Conservation (phyloP, 2,797 vertebrate genomes). For the Lateolabrax maculatus region DNA sequence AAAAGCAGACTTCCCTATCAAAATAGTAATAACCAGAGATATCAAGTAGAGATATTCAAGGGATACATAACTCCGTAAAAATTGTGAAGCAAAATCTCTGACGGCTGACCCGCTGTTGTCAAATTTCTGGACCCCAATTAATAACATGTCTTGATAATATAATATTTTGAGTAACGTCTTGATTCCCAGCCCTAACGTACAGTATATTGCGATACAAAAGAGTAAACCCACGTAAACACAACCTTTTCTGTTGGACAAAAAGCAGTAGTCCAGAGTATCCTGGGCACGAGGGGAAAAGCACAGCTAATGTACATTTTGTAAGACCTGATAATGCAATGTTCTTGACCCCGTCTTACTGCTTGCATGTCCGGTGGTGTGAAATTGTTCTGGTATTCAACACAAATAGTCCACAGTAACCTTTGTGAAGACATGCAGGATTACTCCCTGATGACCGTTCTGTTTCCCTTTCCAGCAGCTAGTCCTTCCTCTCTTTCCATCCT, state of each 20-base stretch:
- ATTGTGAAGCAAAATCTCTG: background rate
- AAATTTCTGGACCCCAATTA: background rate
- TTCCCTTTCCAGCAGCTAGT: slow-evolving; percentile 46
- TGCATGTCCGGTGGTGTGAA: slow-evolving; percentile 38
- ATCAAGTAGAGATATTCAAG: too few relatives aligned
- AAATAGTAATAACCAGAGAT: background rate
- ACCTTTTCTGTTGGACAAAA: background rate
- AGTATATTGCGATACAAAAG: background rate
- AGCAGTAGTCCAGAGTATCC: background rate
- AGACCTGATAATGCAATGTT: slow-evolving; percentile 17
- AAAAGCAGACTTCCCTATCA: too few relatives aligned
- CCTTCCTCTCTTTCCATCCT: slow-evolving; percentile 65
- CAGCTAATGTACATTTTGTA: slow-evolving; percentile 23
- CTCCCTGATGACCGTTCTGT: slow-evolving; percentile 49
- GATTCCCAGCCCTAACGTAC: background rate
- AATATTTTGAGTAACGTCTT: background rate
- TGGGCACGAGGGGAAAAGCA: background rate
- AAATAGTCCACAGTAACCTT: slow-evolving; percentile 53
- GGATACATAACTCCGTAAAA: background rate
- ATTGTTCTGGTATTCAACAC: slow-evolving; percentile 42
- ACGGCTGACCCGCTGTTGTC: background rate
- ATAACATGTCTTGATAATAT: background rate
- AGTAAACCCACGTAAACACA: background rate
- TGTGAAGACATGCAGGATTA: slow-evolving; percentile 32
- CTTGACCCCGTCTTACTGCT: slow-evolving; percentile 39